Conservation (phyloP, 1,140 invertebrate genomes). For the Teleopsis dalmanni region DNA sequence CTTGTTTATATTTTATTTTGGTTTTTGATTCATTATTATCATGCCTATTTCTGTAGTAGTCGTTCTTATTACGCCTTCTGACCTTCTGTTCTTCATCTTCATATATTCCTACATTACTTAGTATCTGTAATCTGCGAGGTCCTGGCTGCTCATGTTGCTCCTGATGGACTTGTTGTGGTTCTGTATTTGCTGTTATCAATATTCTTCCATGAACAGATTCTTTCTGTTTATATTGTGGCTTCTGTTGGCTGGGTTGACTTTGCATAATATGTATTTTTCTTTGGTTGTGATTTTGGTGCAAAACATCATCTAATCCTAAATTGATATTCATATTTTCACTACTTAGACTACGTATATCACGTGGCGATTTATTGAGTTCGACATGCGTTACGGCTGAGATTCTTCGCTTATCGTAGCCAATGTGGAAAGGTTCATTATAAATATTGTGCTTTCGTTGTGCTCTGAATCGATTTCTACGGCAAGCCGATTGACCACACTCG, state of each 20-base stretch:
- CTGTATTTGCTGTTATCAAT: conserved; percentile 40
- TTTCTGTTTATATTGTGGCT: conserved; percentile 16
- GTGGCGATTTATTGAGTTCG: conserved; percentile 17
- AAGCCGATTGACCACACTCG: conserved; percentile 53
- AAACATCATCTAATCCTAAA: conserved; percentile 30
- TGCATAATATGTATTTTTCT: conserved; percentile 14
- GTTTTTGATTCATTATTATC: too few relatives aligned
- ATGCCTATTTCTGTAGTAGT: not conserved
- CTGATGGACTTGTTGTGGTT: too few relatives aligned
- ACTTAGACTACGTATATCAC: conserved; percentile 42
- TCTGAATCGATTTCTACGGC: conserved; percentile 20
- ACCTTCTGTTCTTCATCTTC: not conserved
- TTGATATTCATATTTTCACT: conserved; percentile 40
- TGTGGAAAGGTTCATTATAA: not conserved
- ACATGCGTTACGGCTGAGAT: not conserved
- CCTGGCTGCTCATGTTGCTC: conserved; percentile 16
- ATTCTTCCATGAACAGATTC: conserved; percentile 34
- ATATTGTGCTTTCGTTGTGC: conserved; percentile 13
- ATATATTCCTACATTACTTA: conserved; percentile 15
- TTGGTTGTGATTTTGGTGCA: conserved; percentile 19
- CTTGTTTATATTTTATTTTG: too few relatives aligned
- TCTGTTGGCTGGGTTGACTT: conserved; percentile 12
- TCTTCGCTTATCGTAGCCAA: not conserved
- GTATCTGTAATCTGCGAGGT: conserved; percentile 13
- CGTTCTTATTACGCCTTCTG: conserved; percentile 1